phyloP scores from a whole-genome alignment of 2,888 invertebrate species.

The Cataglyphis rosenhaueri region DNA sequence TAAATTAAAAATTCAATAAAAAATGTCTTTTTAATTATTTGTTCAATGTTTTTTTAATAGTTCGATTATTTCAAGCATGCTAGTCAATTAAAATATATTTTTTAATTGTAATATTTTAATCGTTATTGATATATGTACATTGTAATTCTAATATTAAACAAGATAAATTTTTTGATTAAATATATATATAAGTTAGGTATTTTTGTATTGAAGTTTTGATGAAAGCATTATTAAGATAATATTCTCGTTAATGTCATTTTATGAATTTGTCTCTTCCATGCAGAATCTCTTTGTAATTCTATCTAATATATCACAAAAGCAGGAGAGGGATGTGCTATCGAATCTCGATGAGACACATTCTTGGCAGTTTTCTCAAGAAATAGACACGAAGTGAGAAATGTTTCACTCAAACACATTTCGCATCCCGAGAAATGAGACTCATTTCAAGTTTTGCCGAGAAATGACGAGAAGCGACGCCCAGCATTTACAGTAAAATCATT shows the following conservation, averaged over 20 bases:
- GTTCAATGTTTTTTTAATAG: neutral
- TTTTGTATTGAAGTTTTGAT: neutral
- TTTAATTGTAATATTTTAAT: neutral
- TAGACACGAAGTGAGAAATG: constrained; percentile 17
- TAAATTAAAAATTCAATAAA: neutral
- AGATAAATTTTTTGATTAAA: neutral
- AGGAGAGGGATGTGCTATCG: constrained; percentile 28
- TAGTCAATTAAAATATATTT: neutral
- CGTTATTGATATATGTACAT: neutral
- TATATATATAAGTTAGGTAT: neutral
- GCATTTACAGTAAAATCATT: constrained; percentile 34
- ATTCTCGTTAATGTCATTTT: neutral
- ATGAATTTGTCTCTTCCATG: neutral
- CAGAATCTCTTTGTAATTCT: constrained; percentile 9
- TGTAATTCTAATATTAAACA: neutral
- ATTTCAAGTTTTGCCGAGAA: constrained; percentile 20
- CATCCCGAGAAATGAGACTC: constrained; percentile 16
- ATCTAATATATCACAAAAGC: constrained; percentile 40
- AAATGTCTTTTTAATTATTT: neutral
- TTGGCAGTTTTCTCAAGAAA: constrained; percentile 42
- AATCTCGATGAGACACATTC: constrained; percentile 50
- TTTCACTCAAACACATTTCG: constrained; percentile 33
- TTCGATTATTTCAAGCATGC: neutral
- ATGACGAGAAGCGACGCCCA: neutral
- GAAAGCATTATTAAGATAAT: neutral